These are phyloP conservation scores for Hemiscyllium ocellatum DNA, from an alignment of 2,113 vertebrate species.

Conservation along the genomic window DNA sequence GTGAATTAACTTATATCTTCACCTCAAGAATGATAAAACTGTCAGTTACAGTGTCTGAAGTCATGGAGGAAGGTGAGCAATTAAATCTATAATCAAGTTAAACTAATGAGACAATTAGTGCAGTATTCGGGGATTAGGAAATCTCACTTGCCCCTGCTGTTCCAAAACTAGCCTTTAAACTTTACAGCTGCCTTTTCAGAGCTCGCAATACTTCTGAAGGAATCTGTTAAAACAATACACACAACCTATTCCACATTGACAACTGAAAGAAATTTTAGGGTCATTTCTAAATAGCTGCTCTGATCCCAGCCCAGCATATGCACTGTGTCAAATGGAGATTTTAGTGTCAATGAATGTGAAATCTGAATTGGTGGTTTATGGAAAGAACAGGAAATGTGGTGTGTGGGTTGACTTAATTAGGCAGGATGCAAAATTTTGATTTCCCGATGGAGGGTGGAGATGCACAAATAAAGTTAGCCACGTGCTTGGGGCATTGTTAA, in stretches of 20 bases:
- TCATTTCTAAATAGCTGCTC: background rate
- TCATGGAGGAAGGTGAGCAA: constrained; percentile 45
- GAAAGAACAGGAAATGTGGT: no score
- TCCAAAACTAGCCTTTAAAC: background rate
- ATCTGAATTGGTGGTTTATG: background rate
- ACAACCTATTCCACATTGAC: background rate
- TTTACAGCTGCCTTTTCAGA: background rate
- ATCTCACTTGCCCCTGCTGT: background rate
- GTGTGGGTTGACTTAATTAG: no score
- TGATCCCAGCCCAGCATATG: background rate
- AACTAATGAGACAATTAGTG: constrained; percentile 50
- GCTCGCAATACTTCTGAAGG: background rate
- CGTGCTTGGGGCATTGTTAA: no score
- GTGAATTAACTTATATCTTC: constrained; percentile 52
- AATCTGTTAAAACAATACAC: background rate
- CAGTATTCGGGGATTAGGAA: background rate
- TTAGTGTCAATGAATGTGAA: background rate
- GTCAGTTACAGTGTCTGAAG: constrained; percentile 50
- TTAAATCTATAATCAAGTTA: constrained; percentile 53
- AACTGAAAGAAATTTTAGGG: background rate
- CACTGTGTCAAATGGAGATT: background rate
- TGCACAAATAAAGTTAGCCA: no score
- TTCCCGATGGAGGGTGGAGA: no score
- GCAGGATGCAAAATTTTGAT: no score
- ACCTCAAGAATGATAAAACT: constrained; percentile 53